These are phyloP conservation scores for Macrosoma leucophasiata DNA, from an alignment of 2,888 invertebrate species.

Conservation along the genomic window DNA sequence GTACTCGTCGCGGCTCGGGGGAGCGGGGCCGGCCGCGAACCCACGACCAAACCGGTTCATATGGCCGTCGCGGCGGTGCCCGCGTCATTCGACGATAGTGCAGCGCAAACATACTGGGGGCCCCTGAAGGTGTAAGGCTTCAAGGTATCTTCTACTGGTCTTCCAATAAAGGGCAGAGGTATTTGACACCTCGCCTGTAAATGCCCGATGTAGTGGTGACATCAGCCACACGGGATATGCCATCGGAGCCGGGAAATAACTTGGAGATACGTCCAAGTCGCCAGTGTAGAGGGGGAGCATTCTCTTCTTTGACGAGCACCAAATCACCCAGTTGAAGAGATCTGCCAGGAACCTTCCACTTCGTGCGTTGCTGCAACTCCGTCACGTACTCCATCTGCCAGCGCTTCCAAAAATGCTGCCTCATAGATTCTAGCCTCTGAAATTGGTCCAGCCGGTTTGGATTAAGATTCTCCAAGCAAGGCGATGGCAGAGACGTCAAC, in stretches of 20 bases:
- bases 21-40: too few relatives aligned
- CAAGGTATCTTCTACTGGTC: too few relatives aligned
- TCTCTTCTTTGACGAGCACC: constrained; percentile 8
- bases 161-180: constrained; percentile 3
- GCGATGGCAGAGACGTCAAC: constrained; percentile 10
- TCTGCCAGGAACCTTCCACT: constrained; percentile 5
- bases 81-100: too few relatives aligned
- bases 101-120: too few relatives aligned
- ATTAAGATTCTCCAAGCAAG: constrained; percentile 1
- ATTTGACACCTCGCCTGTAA: constrained; percentile 1
- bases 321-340: constrained; percentile 5
- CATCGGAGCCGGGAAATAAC: constrained; percentile 10
- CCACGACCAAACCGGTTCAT: too few relatives aligned
- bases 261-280: constrained; percentile 8
- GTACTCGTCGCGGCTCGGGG: too few relatives aligned
- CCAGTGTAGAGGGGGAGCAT: constrained; percentile 11
- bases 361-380: constrained; percentile 9
- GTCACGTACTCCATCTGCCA: constrained; percentile 11
- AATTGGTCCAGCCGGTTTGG: constrained; percentile 6
- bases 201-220: constrained; percentile 6
- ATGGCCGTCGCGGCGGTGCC: too few relatives aligned
- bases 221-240: constrained; percentile 9
- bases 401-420: constrained; percentile 15
- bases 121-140: too few relatives aligned
- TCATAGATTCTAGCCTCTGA: constrained; percentile 10